Base-by-base conservation (phyloP, 92 coral and sea anemone genomes). In the Meandrina meandrites region DNA sequence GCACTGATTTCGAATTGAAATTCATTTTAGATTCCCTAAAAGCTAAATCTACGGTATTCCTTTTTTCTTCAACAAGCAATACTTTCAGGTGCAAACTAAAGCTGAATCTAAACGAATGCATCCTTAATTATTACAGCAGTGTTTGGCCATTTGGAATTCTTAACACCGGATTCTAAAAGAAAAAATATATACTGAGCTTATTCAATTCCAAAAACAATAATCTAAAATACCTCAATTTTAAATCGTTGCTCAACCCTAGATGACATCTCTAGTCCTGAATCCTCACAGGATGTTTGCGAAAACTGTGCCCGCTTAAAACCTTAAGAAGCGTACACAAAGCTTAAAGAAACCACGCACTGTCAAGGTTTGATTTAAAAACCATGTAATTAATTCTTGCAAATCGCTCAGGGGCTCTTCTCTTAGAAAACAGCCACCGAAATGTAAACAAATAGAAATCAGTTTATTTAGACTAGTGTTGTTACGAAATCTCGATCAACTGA, bases 171-270 rank as follows among this genome's bases (percentile, higher is more conserved):
- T 66, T 28, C 35, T 66, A 66, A 13, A 66, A 66, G 18, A 9
- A 28, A 66, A 66, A 66, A 66, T 54, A 54, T 66, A 66, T 27
- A n/a, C n/a, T 66, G 35, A 66, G 34, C 34, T 66, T 35, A 66
- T 66, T 66, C 13, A 66, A 66, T 66, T 66, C 71, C 8, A 66
- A 13, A 28, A 66, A 56, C 27, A 71, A 73, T 13, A 36, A 71
- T 19, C 47, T 8, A 31, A 72, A 4, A 72, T 83, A 83, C 87
- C 87, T 83, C 87, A 53, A 83, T 73, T 83, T 83, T 66, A 66
- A 73, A 37, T 24, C 87, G 40, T 56, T 53, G 53, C 76, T 66
- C 76, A 27, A 57, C 42, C 56, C 28, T 73, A 8, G 79, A 47
- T 4, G 87, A 72, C 87, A 83, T 83, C 50, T 71, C 27, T 7